Conservation (phyloP, 2,797 vertebrate species). For the Graptemys geographica region DNA sequence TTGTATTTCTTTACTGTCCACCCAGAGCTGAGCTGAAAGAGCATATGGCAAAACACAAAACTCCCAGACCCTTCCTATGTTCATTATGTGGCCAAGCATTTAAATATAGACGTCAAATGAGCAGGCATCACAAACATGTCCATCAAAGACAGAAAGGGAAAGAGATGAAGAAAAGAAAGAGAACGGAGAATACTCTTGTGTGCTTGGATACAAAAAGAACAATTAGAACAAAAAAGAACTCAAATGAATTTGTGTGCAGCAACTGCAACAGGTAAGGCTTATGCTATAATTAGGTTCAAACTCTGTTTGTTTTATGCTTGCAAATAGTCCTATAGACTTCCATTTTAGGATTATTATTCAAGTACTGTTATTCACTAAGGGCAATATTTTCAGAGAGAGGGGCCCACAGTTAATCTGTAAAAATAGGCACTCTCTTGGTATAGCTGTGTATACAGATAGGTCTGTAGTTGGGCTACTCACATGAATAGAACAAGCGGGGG, state of each 20-base stretch:
- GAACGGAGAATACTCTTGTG: background rate
- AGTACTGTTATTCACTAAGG: background rate
- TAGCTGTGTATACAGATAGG: background rate
- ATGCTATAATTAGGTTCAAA: background rate
- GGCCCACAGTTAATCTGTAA: background rate
- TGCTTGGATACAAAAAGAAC: background rate
- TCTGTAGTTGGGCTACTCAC: background rate
- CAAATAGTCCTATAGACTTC: background rate
- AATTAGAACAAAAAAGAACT: constrained; percentile 2
- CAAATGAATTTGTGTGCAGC: constrained; percentile 70
- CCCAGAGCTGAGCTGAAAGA: constrained; percentile 41
- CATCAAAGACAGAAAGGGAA: constrained; percentile 19
- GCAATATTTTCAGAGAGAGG: background rate
- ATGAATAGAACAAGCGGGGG: background rate
- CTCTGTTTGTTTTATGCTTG: background rate
- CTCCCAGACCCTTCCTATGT: background rate
- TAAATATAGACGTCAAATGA: constrained; percentile 4
- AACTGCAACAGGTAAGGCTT: constrained; percentile 76
- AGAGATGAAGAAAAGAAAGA: constrained; percentile 29
- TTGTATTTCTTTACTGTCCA: background rate
- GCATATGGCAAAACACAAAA: background rate
- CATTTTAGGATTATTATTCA: background rate
- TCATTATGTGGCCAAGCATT: constrained; percentile 33
- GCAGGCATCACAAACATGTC: background rate
- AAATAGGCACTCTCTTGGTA: background rate